Evolutionary conservation across 1,140 invertebrate species (phyloP).

Genomic region (Diuraphis noxia): DNA sequence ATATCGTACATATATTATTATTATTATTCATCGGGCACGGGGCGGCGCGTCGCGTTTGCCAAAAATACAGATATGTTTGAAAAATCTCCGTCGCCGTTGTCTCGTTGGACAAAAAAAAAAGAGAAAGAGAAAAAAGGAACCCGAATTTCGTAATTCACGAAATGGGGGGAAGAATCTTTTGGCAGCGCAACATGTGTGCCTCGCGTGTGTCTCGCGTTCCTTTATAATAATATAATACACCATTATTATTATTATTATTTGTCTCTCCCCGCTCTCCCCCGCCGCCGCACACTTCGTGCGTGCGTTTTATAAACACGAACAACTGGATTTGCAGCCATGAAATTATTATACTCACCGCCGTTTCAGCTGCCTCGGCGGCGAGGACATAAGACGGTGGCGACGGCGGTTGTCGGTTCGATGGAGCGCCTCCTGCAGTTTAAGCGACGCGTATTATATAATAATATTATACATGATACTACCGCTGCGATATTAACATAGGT

Average conservation of each 20-base stretch:
- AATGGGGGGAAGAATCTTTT: conserved; percentile 31
- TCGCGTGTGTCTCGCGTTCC: conserved; percentile 34
- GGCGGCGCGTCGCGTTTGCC: not conserved
- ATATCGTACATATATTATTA: not conserved
- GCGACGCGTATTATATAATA: not conserved
- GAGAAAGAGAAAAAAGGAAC: not conserved
- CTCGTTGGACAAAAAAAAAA: not conserved
- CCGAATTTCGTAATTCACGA: not conserved
- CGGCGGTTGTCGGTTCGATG: not conserved
- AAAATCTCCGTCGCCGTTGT: not conserved
- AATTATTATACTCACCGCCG: conserved; percentile 21
- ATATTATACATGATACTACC: not conserved
- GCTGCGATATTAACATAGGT: not conserved
- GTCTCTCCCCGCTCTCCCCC: not conserved
- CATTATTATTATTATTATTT: conserved; percentile 33
- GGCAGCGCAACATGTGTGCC: conserved; percentile 16
- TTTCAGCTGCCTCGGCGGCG: conserved; percentile 21
- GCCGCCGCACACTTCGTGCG: not conserved
- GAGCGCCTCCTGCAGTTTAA: conserved; percentile 7
- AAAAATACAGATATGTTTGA: not conserved
- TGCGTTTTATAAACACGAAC: conserved; percentile 32
- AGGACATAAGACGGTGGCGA: not conserved
- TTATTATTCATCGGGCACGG: not conserved
- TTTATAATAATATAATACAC: not conserved
- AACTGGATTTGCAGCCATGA: conserved; percentile 44